These are phyloP conservation scores for Protobothrops flavoviridis DNA, from an alignment of 2,113 vertebrate species.

Conservation along the genomic window DNA sequence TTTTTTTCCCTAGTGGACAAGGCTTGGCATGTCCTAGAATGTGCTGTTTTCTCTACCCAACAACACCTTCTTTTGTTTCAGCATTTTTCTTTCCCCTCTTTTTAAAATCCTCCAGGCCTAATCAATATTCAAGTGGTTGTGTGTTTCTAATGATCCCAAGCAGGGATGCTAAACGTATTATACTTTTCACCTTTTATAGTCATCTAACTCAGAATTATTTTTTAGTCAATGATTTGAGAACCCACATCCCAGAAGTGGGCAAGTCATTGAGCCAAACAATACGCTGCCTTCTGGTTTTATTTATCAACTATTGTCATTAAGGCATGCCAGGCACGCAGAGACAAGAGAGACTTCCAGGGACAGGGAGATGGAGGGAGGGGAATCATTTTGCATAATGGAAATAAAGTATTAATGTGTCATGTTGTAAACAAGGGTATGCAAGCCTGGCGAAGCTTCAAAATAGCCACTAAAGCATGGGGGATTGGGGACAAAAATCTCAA, in stretches of 20 bases:
- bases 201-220: constrained; percentile 29
- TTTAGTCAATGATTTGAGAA: constrained; percentile 52
- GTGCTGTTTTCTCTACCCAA: background rate
- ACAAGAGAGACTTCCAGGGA: constrained; percentile 16
- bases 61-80: background rate
- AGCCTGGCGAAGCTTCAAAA: background rate
- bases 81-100: constrained; percentile 1
- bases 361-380: background rate
- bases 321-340: background rate
- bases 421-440: background rate
- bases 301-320: constrained; percentile 37
- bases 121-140: constrained; percentile 35
- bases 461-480: background rate
- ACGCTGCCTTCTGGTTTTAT: constrained; percentile 32
- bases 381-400: constrained; percentile 23
- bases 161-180: constrained; percentile 32
- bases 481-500: background rate
- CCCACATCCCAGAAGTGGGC: constrained; percentile 11
- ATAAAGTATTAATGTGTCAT: constrained; percentile 25
- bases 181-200: constrained; percentile 44
- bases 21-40: background rate
- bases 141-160: constrained; percentile 23
- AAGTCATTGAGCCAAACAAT: constrained; percentile 29
- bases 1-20: background rate
- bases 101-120: constrained; percentile 7